phyloP scores from a whole-genome alignment of 92 coral and sea anemone species.

The Meandrina meandrites region DNA sequence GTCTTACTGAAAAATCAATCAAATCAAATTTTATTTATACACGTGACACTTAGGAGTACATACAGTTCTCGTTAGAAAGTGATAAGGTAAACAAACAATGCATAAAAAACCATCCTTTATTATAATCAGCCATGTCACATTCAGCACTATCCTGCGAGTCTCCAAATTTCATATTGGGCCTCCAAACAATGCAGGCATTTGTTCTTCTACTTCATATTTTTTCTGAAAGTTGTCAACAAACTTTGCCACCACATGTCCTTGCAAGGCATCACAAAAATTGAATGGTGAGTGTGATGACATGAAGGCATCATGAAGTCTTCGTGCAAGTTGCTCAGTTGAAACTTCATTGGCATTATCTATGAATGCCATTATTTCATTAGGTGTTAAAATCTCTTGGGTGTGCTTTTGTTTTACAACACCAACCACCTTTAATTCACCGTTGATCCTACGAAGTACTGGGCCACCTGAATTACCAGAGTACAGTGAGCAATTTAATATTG shows the following conservation, averaged over 20 bases:
- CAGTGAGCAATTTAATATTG: background rate
- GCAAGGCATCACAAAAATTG: background rate
- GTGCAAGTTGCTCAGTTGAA: background rate
- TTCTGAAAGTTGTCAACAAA: background rate
- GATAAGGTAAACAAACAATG: too few species aligned
- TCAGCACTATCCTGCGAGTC: too few species aligned
- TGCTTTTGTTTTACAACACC: background rate
- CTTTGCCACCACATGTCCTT: background rate
- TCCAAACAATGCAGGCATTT: too few species aligned
- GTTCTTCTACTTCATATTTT: too few species aligned
- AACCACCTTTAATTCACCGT: background rate
- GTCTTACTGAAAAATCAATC: too few species aligned
- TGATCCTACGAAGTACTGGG: background rate
- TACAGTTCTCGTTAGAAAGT: too few species aligned
- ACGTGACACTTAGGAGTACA: too few species aligned
- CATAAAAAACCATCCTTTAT: too few species aligned
- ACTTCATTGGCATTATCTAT: background rate
- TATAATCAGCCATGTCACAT: too few species aligned
- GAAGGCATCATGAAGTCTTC: background rate
- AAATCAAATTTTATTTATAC: too few species aligned
- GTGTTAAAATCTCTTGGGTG: background rate
- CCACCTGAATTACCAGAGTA: constrained; percentile 6
- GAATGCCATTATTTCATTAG: background rate
- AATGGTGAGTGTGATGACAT: background rate
- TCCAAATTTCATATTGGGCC: too few species aligned